phyloP scores from a whole-genome alignment of 2,797 vertebrate genomes.

The Coregonus sp. region DNA sequence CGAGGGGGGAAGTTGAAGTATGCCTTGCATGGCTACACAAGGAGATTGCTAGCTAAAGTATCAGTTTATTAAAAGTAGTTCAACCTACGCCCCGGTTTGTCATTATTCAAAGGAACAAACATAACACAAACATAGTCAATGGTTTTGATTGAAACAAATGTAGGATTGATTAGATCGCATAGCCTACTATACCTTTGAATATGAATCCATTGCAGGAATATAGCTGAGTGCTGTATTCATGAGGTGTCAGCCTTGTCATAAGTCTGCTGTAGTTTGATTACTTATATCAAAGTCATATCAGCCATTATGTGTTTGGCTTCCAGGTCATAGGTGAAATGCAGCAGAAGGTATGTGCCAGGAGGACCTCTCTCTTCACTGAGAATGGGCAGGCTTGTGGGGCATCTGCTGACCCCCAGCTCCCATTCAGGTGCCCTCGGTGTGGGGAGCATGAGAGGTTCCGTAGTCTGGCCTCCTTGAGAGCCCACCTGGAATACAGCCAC shows the following conservation, averaged over 20 bases:
- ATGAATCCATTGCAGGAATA: background rate
- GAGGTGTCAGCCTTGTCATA: background rate
- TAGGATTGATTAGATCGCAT: background rate
- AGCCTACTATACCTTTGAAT: background rate
- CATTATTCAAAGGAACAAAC: no score
- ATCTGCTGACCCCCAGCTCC: conserved; percentile 48
- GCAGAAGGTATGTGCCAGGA: conserved; percentile 70
- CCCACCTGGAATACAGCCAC: conserved; percentile 71
- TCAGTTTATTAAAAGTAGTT: no score
- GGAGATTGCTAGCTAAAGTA: no score
- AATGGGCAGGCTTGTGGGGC: conserved; percentile 55
- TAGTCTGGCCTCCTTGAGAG: conserved; percentile 67
- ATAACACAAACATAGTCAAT: background rate
- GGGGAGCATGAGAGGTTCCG: conserved; percentile 70
- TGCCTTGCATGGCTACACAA: no score
- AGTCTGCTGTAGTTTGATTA: background rate
- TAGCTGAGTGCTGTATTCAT: background rate
- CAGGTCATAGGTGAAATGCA: conserved; percentile 62
- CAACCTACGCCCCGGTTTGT: no score
- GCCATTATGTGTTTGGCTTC: background rate
- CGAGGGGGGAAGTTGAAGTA: no score
- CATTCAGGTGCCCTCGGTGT: conserved; percentile 75
- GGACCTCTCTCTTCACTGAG: conserved; percentile 64
- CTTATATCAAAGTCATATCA: background rate
- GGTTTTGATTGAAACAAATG: no score